Percentiles rank a stretch among this genome's conserved stretches.
Evolutionary conservation across 2,113 vertebrate species (phyloP).

Genomic region (Pachypanchax playfairii): DNA sequence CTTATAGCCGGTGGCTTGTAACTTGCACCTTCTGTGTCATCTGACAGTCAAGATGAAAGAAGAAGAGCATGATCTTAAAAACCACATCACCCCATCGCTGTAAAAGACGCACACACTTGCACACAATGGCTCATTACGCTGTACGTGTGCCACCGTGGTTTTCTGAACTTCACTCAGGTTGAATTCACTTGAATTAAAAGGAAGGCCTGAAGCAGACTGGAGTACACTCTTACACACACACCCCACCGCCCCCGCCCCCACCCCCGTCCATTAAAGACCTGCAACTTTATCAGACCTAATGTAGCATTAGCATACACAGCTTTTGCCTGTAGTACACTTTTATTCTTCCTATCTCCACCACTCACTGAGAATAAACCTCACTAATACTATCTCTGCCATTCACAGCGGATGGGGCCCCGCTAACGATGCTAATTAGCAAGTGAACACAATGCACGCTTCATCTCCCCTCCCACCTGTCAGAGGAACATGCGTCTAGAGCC

Average conservation of each 20-base stretch:
- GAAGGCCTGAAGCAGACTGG: conserved; percentile 54
- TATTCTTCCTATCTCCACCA: conserved; percentile 59
- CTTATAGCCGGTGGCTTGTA: conserved; percentile 72
- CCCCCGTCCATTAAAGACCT: conserved; percentile 69
- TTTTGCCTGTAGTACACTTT: conserved; percentile 36
- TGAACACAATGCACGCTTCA: conserved; percentile 76
- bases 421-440: conserved; percentile 80
- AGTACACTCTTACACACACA: conserved; percentile 50
- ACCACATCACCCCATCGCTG: conserved; percentile 41
- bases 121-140: conserved; percentile 59
- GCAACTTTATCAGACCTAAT: conserved; percentile 73
- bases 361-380: conserved; percentile 64
- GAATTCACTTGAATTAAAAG: conserved; percentile 49
- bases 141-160: conserved; percentile 64
- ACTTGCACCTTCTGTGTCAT: conserved; percentile 64
- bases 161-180: conserved; percentile 48
- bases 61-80: conserved; percentile 72
- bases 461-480: conserved; percentile 80
- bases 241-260: conserved; percentile 19
- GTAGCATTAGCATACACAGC: conserved; percentile 67
- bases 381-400: conserved; percentile 71
- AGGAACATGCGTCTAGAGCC: conserved; percentile 57
- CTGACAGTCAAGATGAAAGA: conserved; percentile 60
- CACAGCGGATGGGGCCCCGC: conserved; percentile 65
- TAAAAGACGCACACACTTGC: conserved; percentile 35